Evolutionary conservation across 1,140 invertebrate genomes (phyloP).

Genomic region (Battus philenor): DNA sequence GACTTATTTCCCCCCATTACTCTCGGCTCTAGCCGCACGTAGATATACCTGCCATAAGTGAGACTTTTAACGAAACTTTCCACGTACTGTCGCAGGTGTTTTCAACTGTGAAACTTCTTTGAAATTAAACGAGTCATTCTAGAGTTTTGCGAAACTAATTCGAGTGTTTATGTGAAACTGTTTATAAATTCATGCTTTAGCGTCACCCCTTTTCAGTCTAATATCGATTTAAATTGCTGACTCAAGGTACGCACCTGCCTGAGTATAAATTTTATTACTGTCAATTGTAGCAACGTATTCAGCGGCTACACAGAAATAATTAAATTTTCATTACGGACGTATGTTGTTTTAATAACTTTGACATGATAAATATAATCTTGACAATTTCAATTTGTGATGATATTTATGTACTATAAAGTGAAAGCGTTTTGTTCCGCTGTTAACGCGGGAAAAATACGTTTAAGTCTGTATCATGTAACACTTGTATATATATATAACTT

Average conservation of each 20-base stretch:
- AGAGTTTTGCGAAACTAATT: conserved; percentile 29
- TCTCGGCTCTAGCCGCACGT: conserved; percentile 25
- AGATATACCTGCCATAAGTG: conserved; percentile 25
- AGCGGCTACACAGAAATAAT: neutral
- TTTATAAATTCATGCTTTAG: conserved; percentile 9
- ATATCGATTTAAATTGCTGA: conserved; percentile 5
- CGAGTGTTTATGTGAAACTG: conserved; percentile 12
- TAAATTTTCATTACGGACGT: neutral
- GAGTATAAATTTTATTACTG: conserved; percentile 10
- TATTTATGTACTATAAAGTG: too few relatives aligned
- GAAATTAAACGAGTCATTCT: conserved; percentile 42
- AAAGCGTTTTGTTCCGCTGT: too few relatives aligned
- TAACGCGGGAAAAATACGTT: too few relatives aligned
- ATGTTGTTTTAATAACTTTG: too few relatives aligned
- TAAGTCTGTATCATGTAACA: too few relatives aligned
- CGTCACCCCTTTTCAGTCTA: conserved; percentile 7
- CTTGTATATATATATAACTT: too few relatives aligned
- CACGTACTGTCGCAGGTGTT: conserved; percentile 56
- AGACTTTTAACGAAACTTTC: conserved; percentile 50
- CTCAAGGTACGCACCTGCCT: neutral
- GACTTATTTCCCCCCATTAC: conserved; percentile 59
- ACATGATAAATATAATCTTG: too few relatives aligned
- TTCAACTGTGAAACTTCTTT: conserved; percentile 32
- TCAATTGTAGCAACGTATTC: neutral
- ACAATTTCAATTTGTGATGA: too few relatives aligned